Evolutionary conservation across 2,113 vertebrate species (phyloP), one percentile per base, ranked within the genome.

Genomic region (Galeopterus variegatus): DNA sequence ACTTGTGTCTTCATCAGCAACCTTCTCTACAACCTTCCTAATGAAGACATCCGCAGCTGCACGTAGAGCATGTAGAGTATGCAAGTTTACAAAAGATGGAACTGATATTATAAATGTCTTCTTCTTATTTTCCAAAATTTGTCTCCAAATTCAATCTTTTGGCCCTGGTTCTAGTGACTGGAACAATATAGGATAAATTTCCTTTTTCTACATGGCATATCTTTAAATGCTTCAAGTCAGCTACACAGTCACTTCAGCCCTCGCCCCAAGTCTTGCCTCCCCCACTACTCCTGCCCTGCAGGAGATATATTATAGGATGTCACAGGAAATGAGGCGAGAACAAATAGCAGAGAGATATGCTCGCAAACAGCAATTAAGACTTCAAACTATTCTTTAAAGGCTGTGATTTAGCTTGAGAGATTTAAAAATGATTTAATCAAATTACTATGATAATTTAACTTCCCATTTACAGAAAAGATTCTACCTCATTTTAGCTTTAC

Each of bases 371-470:
- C 85, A 94, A 98, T 98, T 98, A 98, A 98, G 97, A 98, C 95
- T 98, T 98, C 98, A 98, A 98, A 98, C 92, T 98, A 92, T 95
- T 98, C 98, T 98, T 98, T 98, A 96, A 97, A 98, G 97, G 97
- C 85, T 83, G 92, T 21, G 90, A 98, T 98, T 98, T 98, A 98
- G 94, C 97, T 96, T 70, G 86, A 97, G 98, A 98, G 98, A 98
- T 98, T 98, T 98, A 79, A 97, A 99, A 98, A 98, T 97, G 19
- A 98, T 98, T 98, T 98, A 98, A 99, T 98, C 94, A 97, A 98
- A 98, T 98, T 98, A 98, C 97, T 98, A 79, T 96, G 98, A 98
- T 98, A 98, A 98, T 98, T 98, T 98, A 98, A 98, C 98, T 98
- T 98, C 97, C 96, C 98, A 98, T 98, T 98, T 98, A 96, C 87